Base-by-base conservation (phyloP, 2,888 invertebrate genomes). In the Drosophila antonietae region DNA sequence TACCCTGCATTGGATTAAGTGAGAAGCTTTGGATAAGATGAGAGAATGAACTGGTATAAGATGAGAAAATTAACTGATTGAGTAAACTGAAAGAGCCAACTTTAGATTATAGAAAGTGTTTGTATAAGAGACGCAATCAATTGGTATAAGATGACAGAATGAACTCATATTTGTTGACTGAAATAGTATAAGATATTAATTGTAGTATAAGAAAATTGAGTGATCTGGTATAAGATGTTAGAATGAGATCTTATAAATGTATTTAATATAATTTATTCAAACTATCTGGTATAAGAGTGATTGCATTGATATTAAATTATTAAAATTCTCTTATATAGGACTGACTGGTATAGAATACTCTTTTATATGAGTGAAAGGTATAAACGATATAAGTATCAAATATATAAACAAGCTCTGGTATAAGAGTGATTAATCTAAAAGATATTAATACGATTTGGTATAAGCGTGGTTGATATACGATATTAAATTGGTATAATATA, bases 1-100 rank as follows among this genome's bases (percentile, higher is more conserved):
- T 75, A 79, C 70, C 43, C 66, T 9, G 31, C n/a, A 20, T 14
- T 51, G 12, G 28, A 6, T 49, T 15, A 41, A 41, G 20, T 28
- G 14, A 7, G 51, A 18, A 18, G n/a, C 47, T 49, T n/a, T n/a
- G 28, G 15, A 0, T 47, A 7, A n/a, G n/a, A 9, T 10, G 31
- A n/a, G n/a, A 31, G 10, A 51, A 0, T 33, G 2, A 33, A 0
- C n/a, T 49, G n/a, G 9, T 47, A 10, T 15, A 47, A 47, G 28
- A 28, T 8, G 28, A 4, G 2, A 47, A 4, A 28, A 15, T 7
- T 15, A 1, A 2, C 37, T 6, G 39, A 39, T 12, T 15, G 8
- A n/a, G 1, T 15, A 39, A 14, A 12, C 1, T 6, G 7, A 39
- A 5, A 14, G 39, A 39, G 15, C 35, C 5, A 2, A 15, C 6